phyloP scores from a whole-genome alignment of 2,797 vertebrate genomes.

The Chloroceryle amazona region DNA sequence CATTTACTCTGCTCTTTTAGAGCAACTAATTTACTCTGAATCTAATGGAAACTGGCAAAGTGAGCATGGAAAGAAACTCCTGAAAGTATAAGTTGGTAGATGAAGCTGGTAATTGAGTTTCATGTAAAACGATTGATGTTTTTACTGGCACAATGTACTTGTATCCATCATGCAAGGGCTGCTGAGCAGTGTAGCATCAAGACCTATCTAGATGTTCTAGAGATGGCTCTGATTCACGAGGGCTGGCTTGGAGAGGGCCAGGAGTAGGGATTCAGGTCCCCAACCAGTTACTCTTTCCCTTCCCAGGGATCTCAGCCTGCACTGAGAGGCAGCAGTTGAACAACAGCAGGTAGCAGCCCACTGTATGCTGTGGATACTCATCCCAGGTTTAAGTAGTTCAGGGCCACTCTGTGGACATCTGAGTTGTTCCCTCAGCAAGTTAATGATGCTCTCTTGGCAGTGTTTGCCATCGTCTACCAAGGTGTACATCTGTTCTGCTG shows the following conservation, averaged over 20 bases:
- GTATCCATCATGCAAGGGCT: background rate
- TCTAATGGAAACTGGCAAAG: conserved; percentile 44
- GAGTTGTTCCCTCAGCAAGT: background rate
- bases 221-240: background rate
- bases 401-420: background rate
- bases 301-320: background rate
- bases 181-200: background rate
- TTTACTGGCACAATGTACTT: conserved; percentile 13
- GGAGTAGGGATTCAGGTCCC: background rate
- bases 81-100: conserved; percentile 19
- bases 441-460: background rate
- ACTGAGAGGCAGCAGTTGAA: background rate
- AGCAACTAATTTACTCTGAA: conserved; percentile 16
- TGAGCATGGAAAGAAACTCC: background rate
- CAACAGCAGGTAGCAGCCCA: background rate
- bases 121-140: background rate
- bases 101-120: conserved; percentile 1
- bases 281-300: background rate
- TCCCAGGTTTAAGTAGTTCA: background rate
- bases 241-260: background rate
- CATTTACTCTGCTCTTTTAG: background rate
- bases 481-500: background rate
- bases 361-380: background rate
- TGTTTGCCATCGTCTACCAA: background rate
- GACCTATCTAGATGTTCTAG: background rate